Evolutionary conservation across 2,797 vertebrate species (phyloP), one percentile per base, ranked within the genome.

Genomic region (Xiphophorus birchmanni): DNA sequence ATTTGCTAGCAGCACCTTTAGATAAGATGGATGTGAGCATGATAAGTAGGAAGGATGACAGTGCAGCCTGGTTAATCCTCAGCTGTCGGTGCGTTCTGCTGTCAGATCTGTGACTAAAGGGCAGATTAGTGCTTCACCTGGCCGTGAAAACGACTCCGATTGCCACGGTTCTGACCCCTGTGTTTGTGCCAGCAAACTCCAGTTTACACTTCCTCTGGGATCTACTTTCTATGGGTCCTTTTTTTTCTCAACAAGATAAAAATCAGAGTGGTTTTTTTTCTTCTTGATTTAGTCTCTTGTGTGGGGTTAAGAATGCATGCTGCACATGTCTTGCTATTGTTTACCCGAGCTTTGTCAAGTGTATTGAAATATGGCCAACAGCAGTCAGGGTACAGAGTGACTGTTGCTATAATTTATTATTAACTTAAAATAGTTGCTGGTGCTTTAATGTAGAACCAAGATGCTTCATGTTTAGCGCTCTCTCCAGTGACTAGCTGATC

Each of bases 111-210:
- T 86, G 83, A 84, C 89, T 90, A 82, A 87, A 91, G 90, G 87
- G 84, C 84, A 89, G 90, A 94, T 96, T 92, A 94, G 71, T 67
- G 80, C 84, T 93, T 92, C 86, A 90, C 76, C 88, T 84, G 58
- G 84, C 89, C 73, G 56, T 94, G 80, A 93, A 95, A 94, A 92
- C 63, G 60, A 77, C 83, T 85, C 77, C 78, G 76, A 81, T 48
- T 67, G 32, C 79, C 75, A 73, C 72, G 56, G 80, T 75, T 82
- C 73, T 73, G 73, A 81, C 82, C 76, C 75, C 40, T 48, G 78
- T 56, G 15, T 69, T 69, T 29, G 82, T 47, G 48, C 80, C 76
- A 67, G 12, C 13, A 60, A 0, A 1, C 79, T 82, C 81, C 63
- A 56, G 75, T 5, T 63, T 80, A 11, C 5, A 29, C 78, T 79